Evolutionary conservation across 2,888 invertebrate species (phyloP), one percentile per base, ranked within the genome.

Genomic region (Zelleria hepariella): DNA sequence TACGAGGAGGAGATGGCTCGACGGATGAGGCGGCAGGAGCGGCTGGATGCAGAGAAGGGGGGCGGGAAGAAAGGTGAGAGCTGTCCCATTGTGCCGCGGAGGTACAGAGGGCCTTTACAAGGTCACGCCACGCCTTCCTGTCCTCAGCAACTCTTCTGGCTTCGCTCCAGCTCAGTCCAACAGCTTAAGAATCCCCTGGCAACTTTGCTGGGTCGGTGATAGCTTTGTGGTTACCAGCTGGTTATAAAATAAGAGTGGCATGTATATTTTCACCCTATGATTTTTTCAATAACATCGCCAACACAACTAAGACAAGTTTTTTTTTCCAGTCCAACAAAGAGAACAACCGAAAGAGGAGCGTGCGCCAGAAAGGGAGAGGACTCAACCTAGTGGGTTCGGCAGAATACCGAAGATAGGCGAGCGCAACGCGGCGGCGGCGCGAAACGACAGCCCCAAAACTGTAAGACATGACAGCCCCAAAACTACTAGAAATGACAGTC

Each of bases 1-100:
- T 90, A 91, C 68, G 92, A 94, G 68, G 93, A 93, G 67, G 94
- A 95, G 66, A 91, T 92, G 74, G 93, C 93, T 53, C 87, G 91
- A 48, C 92, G 93, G 58, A 90, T 90, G 62, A 71, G 86, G 7
- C 67, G 83, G 3, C 81, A 78, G 61, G 84, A 87, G 64, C 71
- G 87, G 0, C 62, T 87, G 23, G 86, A 87, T 0, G 80, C 80
- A 0, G 80, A 83, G 62, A 64, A 66, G 2, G 76, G 72, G 0
- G 67, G 65, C 0, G 72, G 66, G 47, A 81, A 70, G 76, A 42
- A 42, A 15, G 32, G 32, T 42, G 15, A 42, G 32, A 2, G 10
- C 10, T 5, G 32, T n/a, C n/a, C n/a, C n/a, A n/a, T n/a, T n/a
- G n/a, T n/a, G n/a, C n/a, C n/a, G n/a, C n/a, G n/a, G n/a, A n/a